Conservation (phyloP, 1,140 invertebrate genomes). For the Atta colombica region DNA sequence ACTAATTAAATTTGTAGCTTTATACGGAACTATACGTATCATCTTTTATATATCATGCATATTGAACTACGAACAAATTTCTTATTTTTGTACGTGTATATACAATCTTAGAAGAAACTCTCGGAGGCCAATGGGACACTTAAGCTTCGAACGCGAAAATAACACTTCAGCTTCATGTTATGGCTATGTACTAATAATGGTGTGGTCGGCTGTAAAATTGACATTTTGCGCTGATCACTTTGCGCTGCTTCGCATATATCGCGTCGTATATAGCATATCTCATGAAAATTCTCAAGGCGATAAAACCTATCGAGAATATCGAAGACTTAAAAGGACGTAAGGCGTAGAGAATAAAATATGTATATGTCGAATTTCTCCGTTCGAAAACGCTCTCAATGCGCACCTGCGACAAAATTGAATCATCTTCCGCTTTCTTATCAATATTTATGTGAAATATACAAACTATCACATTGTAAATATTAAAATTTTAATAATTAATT, state of each 20-base stretch:
- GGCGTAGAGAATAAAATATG: conserved; percentile 34
- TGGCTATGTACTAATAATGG: conserved; percentile 48
- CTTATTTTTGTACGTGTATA: background rate
- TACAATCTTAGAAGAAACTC: conserved; percentile 7
- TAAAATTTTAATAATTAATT: background rate
- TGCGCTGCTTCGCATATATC: conserved; percentile 28
- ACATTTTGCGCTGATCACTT: conserved; percentile 37
- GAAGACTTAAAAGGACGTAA: conserved; percentile 27
- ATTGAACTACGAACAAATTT: conserved; percentile 22
- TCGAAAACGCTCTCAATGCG: conserved; percentile 15
- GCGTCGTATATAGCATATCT: background rate
- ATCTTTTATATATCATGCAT: background rate
- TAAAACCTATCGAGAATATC: conserved; percentile 37
- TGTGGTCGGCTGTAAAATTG: conserved; percentile 58
- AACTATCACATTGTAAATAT: background rate
- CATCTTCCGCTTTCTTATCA: conserved; percentile 12
- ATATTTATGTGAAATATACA: conserved; percentile 21
- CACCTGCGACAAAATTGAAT: conserved; percentile 34
- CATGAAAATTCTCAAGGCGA: conserved; percentile 33
- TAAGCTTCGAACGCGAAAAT: conserved; percentile 38
- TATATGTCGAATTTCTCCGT: background rate
- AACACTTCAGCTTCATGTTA: conserved; percentile 42
- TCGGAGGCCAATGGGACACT: background rate
- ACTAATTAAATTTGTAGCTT: conserved; percentile 8
- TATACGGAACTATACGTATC: background rate